These are phyloP conservation scores for Ceratosolen solmsi DNA, from an alignment of 1,140 invertebrate species.

Conservation along the genomic window DNA sequence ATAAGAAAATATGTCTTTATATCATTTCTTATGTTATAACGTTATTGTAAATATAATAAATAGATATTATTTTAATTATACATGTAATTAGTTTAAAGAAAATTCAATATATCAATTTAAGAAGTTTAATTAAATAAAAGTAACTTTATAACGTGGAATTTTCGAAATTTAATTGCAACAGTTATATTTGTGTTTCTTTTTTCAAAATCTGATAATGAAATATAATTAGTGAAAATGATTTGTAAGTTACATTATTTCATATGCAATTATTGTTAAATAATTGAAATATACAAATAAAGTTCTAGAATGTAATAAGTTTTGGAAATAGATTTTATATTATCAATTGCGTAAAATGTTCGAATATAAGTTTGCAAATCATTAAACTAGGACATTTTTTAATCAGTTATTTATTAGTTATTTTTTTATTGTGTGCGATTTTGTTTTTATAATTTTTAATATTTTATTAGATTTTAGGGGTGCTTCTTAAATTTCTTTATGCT, in stretches of 20 bases:
- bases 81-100: no score
- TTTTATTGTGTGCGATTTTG: slow-evolving; percentile 13
- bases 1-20: no score
- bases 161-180: background rate
- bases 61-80: no score
- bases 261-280: background rate
- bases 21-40: no score
- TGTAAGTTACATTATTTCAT: background rate
- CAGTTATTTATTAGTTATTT: background rate
- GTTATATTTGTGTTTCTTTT: background rate
- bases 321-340: background rate
- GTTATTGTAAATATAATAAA: no score
- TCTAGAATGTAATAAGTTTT: slow-evolving; percentile 1
- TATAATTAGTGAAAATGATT: background rate
- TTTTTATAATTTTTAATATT: slow-evolving; percentile 21
- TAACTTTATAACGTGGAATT: background rate
- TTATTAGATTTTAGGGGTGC: slow-evolving; percentile 8
- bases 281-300: background rate
- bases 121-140: background rate
- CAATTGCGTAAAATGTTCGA: background rate
- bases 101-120: no score
- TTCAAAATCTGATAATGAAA: background rate
- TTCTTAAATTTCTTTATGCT: slow-evolving; percentile 14
- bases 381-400: background rate
- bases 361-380: background rate